Conservation (phyloP, 2,113 vertebrate species). For the Raja brachyura region DNA sequence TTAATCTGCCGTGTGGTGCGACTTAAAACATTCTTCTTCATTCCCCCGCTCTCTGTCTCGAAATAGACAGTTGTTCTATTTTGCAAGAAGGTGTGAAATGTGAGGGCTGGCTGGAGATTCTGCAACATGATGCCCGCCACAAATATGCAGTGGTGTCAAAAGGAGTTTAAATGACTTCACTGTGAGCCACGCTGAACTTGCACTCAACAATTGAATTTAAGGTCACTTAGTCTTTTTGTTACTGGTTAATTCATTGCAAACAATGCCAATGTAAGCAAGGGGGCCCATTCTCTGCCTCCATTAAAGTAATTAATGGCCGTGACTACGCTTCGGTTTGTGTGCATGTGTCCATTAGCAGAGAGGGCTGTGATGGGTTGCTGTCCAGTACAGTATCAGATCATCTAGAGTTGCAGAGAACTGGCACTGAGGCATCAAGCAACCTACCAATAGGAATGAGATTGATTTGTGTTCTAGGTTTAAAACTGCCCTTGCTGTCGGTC, state of each 20-base stretch:
- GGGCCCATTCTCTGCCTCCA: neutral
- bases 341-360: neutral
- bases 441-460: too few species aligned
- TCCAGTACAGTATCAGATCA: neutral
- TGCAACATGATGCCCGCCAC: too few species aligned
- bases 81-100: too few species aligned
- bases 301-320: neutral
- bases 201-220: neutral
- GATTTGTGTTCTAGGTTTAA: neutral
- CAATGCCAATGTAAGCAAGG: neutral
- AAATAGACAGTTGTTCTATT: too few species aligned
- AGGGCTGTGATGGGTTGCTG: neutral
- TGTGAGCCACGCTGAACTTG: too few species aligned
- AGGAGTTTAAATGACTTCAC: neutral
- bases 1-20: too few species aligned
- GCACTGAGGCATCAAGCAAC: neutral
- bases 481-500: neutral
- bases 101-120: too few species aligned
- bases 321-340: neutral
- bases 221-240: neutral
- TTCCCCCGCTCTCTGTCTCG: too few species aligned
- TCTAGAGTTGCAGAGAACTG: neutral
- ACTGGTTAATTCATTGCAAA: neutral
- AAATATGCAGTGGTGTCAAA: too few species aligned
- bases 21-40: too few species aligned